Evolutionary conservation across 2,113 vertebrate species (phyloP), one percentile per base, ranked within the genome.

Genomic region (Symphodus melops): DNA sequence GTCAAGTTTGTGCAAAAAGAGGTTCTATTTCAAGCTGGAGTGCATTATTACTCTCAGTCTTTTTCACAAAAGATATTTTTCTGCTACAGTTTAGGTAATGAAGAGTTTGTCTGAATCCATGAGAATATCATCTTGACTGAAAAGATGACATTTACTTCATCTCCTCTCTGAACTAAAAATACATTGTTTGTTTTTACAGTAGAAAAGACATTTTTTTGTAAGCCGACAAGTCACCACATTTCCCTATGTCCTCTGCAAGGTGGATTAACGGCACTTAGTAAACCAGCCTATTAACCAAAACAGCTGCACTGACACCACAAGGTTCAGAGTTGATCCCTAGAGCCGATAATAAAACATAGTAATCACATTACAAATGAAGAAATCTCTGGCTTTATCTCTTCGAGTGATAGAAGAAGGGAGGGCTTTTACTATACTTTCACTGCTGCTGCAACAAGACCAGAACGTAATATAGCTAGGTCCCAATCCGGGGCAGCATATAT

Each of bases 331-430:
- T 91, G 75, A 91, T 84, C 87, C 79, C 37, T 49, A 76, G 83
- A 88, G 75, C 73, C 12, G 53, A 86, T 89, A 84, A 90, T 86
- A 82, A 82, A 88, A 69, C 69, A 61, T 4, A 77, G 75, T 89
- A 88, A 92, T 92, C 88, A 81, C 88, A 89, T 89, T 88, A 86
- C 68, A 83, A 70, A 81, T 77, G 49, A 84, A 80, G 63, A 80
- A 51, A 88, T 83, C 75, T 80, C 82, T 54, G 58, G 67, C 54
- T 83, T 83, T 66, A 68, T 79, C 69, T 59, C 56, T 17, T 48
- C 55, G 41, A 20, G 41, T 39, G 67, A 70, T 66, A 69, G 69
- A 44, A 23, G 17, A 28, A 42, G 12, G 75, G 25, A 42, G 44
- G 63, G 56, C 23, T 20, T 12, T 39, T 14, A 13, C 62, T 11